phyloP scores from a whole-genome alignment of 2,797 vertebrate species.

The Pyrocephalus nanus region DNA sequence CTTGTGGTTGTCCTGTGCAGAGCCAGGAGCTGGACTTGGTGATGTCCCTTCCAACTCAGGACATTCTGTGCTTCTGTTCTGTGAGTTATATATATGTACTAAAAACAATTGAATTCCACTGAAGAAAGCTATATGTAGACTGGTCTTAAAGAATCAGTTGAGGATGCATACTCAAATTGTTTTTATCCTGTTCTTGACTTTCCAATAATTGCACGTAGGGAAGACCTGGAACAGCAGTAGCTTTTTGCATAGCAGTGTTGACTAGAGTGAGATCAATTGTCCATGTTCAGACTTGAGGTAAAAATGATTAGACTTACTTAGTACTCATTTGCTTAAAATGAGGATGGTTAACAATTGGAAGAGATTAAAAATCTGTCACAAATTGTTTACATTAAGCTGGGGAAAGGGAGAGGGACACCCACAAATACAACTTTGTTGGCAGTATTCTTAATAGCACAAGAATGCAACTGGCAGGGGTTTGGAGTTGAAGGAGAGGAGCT shows the following conservation, averaged over 20 bases:
- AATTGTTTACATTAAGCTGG: neutral
- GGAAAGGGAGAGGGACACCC: accelerated
- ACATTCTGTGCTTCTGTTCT: neutral
- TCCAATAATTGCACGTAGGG: neutral
- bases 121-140: neutral
- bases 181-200: neutral
- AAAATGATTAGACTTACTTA: neutral
- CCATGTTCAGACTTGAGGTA: neutral
- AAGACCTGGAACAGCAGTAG: neutral
- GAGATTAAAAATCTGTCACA: neutral
- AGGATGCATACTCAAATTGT: neutral
- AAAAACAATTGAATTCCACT: neutral
- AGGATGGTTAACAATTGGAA: neutral
- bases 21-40: neutral
- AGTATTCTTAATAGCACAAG: neutral
- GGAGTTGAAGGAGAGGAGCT: neutral
- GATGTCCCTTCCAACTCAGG: neutral
- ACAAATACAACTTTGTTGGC: neutral
- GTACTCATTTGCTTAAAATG: neutral
- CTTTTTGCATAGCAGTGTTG: neutral
- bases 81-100: accelerated
- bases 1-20: neutral
- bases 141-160: neutral
- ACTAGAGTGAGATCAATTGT: neutral
- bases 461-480: neutral